Evolutionary conservation across 2,797 vertebrate species (phyloP).

Genomic region (Kryptopterus vitreolus): DNA sequence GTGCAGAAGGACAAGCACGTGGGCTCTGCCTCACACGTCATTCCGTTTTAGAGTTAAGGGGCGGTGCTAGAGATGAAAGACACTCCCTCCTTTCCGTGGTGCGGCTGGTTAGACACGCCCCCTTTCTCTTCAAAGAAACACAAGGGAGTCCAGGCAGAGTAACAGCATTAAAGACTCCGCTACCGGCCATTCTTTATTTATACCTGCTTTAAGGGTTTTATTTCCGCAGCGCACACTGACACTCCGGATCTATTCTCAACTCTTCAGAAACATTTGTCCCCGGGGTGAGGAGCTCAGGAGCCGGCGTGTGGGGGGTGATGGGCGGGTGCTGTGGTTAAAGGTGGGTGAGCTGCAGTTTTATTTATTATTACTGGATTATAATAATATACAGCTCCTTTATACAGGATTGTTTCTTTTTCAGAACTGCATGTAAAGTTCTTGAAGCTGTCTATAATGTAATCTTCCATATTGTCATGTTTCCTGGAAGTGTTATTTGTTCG

Average conservation of each 20-base stretch:
- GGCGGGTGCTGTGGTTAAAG: constrained; percentile 29
- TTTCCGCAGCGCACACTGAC: not conserved
- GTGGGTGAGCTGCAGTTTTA: constrained; percentile 20
- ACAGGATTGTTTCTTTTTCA: not conserved
- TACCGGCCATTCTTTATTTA: not conserved
- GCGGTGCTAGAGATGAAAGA: not conserved
- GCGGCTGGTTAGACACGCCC: not conserved
- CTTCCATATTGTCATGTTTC: not conserved
- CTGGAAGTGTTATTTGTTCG: not conserved
- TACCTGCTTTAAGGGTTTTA: not conserved
- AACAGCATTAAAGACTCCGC: not conserved
- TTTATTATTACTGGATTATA: not conserved
- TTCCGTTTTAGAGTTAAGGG: not conserved
- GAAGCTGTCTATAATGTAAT: too few species aligned
- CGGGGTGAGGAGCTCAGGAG: not conserved
- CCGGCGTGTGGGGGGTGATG: constrained; percentile 21
- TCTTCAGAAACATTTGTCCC: not conserved
- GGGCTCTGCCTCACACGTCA: not conserved
- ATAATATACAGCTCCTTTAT: not conserved
- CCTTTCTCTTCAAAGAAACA: not conserved
- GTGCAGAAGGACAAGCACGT: not conserved
- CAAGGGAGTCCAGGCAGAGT: not conserved
- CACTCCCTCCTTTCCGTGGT: not conserved
- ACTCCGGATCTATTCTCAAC: not conserved
- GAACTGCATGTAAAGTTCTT: too few species aligned